These are phyloP conservation scores for Lasiommata megera DNA, from an alignment of 2,888 invertebrate species.

Conservation along the genomic window DNA sequence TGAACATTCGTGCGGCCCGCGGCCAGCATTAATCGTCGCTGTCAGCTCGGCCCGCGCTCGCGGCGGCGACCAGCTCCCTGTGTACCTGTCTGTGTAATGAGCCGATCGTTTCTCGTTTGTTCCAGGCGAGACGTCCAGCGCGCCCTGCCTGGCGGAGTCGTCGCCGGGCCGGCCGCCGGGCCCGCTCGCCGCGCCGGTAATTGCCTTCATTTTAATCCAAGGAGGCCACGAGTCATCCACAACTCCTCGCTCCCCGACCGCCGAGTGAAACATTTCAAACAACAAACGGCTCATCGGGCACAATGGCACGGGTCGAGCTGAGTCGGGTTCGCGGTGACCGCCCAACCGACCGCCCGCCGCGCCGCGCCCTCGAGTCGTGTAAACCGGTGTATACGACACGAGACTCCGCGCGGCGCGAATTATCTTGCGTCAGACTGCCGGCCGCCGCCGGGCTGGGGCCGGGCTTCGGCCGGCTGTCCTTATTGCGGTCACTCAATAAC, in stretches of 20 bases:
- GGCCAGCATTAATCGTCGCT: too few relatives aligned
- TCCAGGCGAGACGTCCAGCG: conserved; percentile 56
- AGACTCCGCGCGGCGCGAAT: background rate
- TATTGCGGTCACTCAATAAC: conserved; percentile 46
- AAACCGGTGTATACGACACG: background rate
- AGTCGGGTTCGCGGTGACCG: background rate
- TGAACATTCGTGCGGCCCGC: conserved; percentile 35
- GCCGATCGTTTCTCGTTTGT: conserved; percentile 11
- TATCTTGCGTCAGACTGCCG: background rate
- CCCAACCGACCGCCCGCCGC: background rate
- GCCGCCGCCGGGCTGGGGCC: conserved; percentile 24
- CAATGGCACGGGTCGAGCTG: background rate
- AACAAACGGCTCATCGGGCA: background rate
- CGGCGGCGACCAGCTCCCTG: too few relatives aligned
- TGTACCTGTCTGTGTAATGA: too few relatives aligned
- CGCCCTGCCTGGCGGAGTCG: conserved; percentile 50
- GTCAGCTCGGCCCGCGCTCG: too few relatives aligned
- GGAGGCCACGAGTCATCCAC: too few relatives aligned
- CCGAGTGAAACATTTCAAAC: background rate
- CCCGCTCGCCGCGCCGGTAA: conserved; percentile 57
- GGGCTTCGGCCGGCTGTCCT: conserved; percentile 45
- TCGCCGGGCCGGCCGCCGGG: conserved; percentile 57
- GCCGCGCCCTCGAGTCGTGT: background rate
- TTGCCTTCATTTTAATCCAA: too few relatives aligned
- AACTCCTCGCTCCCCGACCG: too few relatives aligned